Evolutionary conservation across 2,113 vertebrate species (phyloP).

Genomic region (Plestiodon gilberti): DNA sequence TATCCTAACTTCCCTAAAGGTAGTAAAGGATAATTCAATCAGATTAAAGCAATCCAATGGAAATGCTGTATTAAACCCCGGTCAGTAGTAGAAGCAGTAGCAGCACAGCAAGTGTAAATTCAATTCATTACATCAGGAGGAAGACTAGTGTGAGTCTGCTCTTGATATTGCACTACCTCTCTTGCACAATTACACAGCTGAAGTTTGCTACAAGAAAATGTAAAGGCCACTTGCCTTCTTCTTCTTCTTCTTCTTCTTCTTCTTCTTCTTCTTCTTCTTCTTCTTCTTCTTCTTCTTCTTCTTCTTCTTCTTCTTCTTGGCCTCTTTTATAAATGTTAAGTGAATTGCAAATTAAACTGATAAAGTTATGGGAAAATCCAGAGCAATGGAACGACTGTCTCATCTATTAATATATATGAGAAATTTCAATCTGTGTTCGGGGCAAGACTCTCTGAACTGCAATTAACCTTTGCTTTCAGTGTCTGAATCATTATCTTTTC

Average conservation of each 20-base stretch:
- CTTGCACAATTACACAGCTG: background rate
- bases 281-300: background rate
- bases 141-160: constrained; percentile 30
- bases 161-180: constrained; percentile 28
- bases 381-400: constrained; percentile 4
- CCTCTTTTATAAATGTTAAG: constrained; percentile 24
- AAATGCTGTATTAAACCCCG: constrained; percentile 12
- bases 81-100: background rate
- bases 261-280: background rate
- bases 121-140: constrained; percentile 7
- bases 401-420: constrained; percentile 32
- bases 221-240: background rate
- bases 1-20: background rate
- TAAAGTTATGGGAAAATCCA: constrained; percentile 31
- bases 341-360: constrained; percentile 44
- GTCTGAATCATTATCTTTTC: constrained; percentile 12
- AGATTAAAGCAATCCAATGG: background rate
- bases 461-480: constrained; percentile 4
- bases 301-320: background rate
- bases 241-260: background rate
- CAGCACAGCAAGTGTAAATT: background rate
- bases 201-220: constrained; percentile 23
- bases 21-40: constrained; percentile 30
- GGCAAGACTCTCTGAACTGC: background rate
- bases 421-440: background rate